Evolutionary conservation across 2,797 vertebrate species (phyloP), one percentile per base, ranked within the genome.

Genomic region (Pangasius djambal): DNA sequence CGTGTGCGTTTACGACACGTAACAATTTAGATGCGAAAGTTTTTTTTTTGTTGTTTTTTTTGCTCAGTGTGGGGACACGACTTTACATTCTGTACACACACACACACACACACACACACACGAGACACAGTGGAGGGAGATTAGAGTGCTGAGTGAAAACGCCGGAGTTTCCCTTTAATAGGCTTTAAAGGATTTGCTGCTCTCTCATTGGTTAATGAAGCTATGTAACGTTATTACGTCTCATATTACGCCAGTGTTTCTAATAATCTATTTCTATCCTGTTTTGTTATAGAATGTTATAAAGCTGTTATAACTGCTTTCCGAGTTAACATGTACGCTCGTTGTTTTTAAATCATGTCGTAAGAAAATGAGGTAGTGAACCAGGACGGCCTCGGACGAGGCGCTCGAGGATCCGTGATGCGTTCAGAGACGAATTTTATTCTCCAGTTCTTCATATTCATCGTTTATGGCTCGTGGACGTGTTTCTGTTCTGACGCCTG

Each of bases 101-200:
- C 55, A 37, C 7, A 50, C 75, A 81, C 52, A 37, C 55, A 82
- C 79, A 40, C 79, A 28, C 55, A 40, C 8, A 40, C 34, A 15
- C 3, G 22, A 13, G 12, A 44, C 22, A 15, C 20, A 37, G 57
- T 61, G 57, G 37, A 2, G 79, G 3, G 57, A 44, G 57, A 82
- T 59, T 9, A 22, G 55, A 4, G 55, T 6, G 79, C 1, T 15
- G 31, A 59, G 31, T 61, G 18, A 59, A 82, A 37, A 12, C 20
- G 34, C 55, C 4, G 20, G 79, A 59, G 55, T 83, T 63, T 44
- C 57, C 81, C 22, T 63, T 83, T 63, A 63, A 63, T 7, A 40
- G 34, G 22, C 63, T 52, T 69, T 69, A 69, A 48, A 52, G 63
- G 83, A 69, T 52, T 22, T 69, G 63, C 83, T 85, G 83, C 83